phyloP scores from a whole-genome alignment of 2,888 invertebrate species.

The Meteorus cinctellus region DNA sequence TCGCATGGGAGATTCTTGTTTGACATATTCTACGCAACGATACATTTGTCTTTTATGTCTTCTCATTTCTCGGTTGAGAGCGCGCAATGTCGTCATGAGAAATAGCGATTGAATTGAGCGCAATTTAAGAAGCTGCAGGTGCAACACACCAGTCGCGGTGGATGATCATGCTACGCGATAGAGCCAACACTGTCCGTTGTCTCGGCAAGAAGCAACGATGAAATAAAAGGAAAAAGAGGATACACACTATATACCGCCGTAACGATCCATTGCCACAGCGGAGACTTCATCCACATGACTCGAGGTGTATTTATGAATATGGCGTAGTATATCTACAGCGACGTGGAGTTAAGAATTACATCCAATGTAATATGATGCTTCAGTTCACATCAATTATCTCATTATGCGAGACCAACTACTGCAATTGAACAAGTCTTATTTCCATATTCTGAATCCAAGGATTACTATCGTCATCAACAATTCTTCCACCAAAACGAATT shows the following conservation, averaged over 20 bases:
- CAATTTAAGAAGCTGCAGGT: slow-evolving; percentile 53
- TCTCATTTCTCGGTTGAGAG: slow-evolving; percentile 38
- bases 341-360: slow-evolving; percentile 28
- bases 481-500: neutral
- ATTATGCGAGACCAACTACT: slow-evolving; percentile 39
- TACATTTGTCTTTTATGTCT: slow-evolving; percentile 12
- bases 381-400: slow-evolving; percentile 39
- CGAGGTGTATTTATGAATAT: slow-evolving; percentile 33
- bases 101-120: slow-evolving; percentile 54
- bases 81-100: slow-evolving; percentile 40
- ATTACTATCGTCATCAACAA: neutral
- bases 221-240: slow-evolving; percentile 6
- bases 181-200: slow-evolving; percentile 42
- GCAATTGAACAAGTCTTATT: slow-evolving; percentile 22
- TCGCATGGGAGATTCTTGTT: neutral
- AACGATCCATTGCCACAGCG: slow-evolving; percentile 44
- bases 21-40: neutral
- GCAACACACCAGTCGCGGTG: slow-evolving; percentile 39
- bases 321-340: slow-evolving; percentile 1
- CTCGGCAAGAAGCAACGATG: slow-evolving; percentile 18
- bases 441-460: neutral
- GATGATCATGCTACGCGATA: slow-evolving; percentile 39
- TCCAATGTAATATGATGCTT: slow-evolving; percentile 38
- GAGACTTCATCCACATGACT: slow-evolving; percentile 30
- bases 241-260: slow-evolving; percentile 16